phyloP scores from a whole-genome alignment of 2,888 invertebrate genomes.

The Andrena camellia region DNA sequence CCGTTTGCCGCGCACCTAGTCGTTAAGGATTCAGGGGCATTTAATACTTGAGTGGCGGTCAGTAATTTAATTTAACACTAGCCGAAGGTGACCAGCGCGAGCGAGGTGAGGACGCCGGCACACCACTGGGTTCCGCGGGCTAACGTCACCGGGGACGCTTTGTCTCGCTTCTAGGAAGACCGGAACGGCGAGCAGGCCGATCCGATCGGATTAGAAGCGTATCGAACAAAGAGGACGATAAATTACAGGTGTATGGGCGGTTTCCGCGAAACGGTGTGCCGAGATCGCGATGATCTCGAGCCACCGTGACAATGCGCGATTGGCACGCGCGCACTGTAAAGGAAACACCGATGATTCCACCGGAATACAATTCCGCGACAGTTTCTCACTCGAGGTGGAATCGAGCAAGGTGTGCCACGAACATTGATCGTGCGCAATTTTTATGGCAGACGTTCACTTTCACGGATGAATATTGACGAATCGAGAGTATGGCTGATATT shows the following conservation, averaged over 20 bases:
- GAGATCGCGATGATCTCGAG: constrained; percentile 24
- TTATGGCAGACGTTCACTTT: too few relatives aligned
- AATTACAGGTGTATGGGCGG: constrained; percentile 15
- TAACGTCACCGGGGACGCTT: constrained; percentile 14
- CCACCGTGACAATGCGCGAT: constrained; percentile 32
- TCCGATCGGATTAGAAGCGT: constrained; percentile 2
- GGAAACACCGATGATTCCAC: constrained; percentile 50
- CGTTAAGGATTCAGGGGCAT: background rate
- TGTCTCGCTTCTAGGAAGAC: constrained; percentile 28
- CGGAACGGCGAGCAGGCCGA: background rate
- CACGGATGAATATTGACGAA: too few relatives aligned
- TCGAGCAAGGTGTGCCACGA: constrained; percentile 25
- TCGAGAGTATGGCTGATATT: too few relatives aligned
- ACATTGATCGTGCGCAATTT: background rate
- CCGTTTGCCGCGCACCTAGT: background rate
- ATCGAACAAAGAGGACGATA: constrained; percentile 10
- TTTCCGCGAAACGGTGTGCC: constrained; percentile 15
- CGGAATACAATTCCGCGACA: constrained; percentile 25
- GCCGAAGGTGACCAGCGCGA: background rate
- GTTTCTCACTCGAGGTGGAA: constrained; percentile 30
- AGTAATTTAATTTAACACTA: background rate
- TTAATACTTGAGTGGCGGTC: constrained; percentile 1
- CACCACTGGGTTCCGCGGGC: background rate
- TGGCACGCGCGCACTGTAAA: constrained; percentile 32
- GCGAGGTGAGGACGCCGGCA: background rate